Base-by-base conservation (phyloP, 2,888 invertebrate genomes). In the Drosophila aldrichi region DNA sequence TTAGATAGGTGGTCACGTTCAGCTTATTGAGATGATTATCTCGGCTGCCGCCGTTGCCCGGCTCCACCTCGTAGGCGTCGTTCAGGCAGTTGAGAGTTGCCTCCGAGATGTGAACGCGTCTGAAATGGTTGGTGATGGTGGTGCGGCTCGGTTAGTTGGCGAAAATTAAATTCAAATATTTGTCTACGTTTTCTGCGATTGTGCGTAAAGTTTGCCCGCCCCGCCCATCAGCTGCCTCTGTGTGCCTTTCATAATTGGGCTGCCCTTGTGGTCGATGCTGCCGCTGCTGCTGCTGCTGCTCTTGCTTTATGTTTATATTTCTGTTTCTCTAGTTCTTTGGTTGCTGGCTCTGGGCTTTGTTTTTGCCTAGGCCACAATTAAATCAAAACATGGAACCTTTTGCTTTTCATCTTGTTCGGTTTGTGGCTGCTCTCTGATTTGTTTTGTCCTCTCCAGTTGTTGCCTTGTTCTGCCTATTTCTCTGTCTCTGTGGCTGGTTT, bases 41-140 rank as follows among this genome's bases (percentile, higher is more conserved):
- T 56, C 98, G 94, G 20, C 95, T 95, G 36, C 95, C 96, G 0
- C 98, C 99, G 82, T 96, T 95, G 0, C 99, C 99, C 0, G 97
- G 96, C 91, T 99, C 99, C 64, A 99, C 97, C 87, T 98, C 98
- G 91, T 98, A 99, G 12, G 97, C 96, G 10, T 96, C 97, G 87
- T 96, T 96, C 71, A 99, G 94, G 90, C 96, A 98, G 69, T 96
- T 95, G 40, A 96, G 93, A 0, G 99, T 98, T 8, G 97, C 96
- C 82, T 96, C 96, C 0, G 99, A 99, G 90, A 99, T 98, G 93
- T 99, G 99, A 3, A 99, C 98, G 61, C 98, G 96, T 10, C 98
- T 98, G 40, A 4, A 43, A 29, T 8, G 46, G 18, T 14, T 8
- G 46, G 18, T 14, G 12, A 9, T 22, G 46, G 18, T 14, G 12